Base-by-base conservation (phyloP, 2,888 invertebrate genomes). In the Agonum fuliginosum region DNA sequence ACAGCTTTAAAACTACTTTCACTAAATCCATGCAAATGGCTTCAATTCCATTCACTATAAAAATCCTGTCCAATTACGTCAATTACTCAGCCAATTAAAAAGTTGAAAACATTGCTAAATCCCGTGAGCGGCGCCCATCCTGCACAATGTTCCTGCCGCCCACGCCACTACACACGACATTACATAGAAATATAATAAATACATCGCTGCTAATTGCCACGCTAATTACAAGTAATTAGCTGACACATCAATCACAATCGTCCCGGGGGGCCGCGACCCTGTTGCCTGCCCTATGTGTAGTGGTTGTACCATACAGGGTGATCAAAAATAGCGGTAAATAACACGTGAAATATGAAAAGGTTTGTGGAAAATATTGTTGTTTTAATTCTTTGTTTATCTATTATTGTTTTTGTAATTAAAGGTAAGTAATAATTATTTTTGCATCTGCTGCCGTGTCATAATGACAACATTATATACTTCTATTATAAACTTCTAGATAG, bases 161-260 rank as follows among this genome's bases (percentile, higher is more conserved):
- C 12, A 3, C 22, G 2, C 24, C 12, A 20, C 24, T 1, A 54
- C n/a, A 54, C 24, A 12, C 20, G 17, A 62, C 62, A 34, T 62
- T 34, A 62, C 37, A 62, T 48, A 46, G 46, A 75, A 75, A 75
- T 75, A 75, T 75, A 75, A 75, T 75, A 75, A 75, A 75, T 75
- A 75, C 75, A 75, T 75, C 75, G 65, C 20, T 48, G 67, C 75
- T 75, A 75, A 75, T 75, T 75, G 51, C 75, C 48, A 19, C 19
- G 51, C 75, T 75, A 75, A 75, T 75, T 75, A 75, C 67, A 8
- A 20, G 67, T 75, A 75, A 75, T 75, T 75, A 75, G 75, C 67
- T 75, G 67, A 75, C 75, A 75, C 75, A 75, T 75, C 75, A 75
- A 75, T 75, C 75, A 75, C 67, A 67, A 22, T 20, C 54, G 54